Base-by-base conservation (phyloP, 2,113 vertebrate species). In the Ornithorhynchus anatinus region DNA sequence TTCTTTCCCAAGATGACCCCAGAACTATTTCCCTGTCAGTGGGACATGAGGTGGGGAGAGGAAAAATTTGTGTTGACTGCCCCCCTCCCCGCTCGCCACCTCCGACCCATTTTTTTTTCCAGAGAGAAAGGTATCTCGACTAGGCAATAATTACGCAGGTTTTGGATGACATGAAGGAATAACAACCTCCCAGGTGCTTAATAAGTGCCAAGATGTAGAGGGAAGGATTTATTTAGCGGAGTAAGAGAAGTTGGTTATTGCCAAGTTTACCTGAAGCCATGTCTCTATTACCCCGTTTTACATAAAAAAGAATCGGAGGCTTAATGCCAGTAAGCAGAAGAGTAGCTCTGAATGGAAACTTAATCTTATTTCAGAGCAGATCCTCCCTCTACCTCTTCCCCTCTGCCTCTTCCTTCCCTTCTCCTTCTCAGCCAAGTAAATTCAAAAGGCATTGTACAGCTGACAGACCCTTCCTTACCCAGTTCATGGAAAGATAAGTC, bases 91-190 rank as follows among this genome's bases (percentile, higher is more conserved):
- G n/a, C n/a, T n/a, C n/a, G n/a, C n/a, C n/a, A n/a, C n/a, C 2
- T n/a, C n/a, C 27, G 29, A 37, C 56, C 48, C 20, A 13, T 31
- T 37, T 42, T 48, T 48, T 36, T 45, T n/a, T 53, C 69, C 73
- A 50, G 62, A 75, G 65, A 75, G 85, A 74, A 80, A 71, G 77
- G 81, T 69, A 69, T 85, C 88, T 88, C 83, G 72, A 89, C 85
- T 82, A 85, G 84, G 84, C 52, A 53, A 78, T 86, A 88, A 89
- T 88, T 84, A 86, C 79, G 84, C 80, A 72, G 72, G 64, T 81
- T 89, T 78, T 88, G 84, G 86, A 87, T 69, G 80, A 81, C 51
- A 45, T 1, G 0, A 84, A 65, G 79, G 80, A 50, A 38, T 56
- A 48, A 59, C 43, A 67, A 66, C 86, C 76, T 80, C 77, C 64